A percentile compares a stretch with the other conserved stretches of the same genome.
These are phyloP conservation scores for Eretmochelys imbricata DNA, from an alignment of 2,113 vertebrate species.

Conservation along the genomic window DNA sequence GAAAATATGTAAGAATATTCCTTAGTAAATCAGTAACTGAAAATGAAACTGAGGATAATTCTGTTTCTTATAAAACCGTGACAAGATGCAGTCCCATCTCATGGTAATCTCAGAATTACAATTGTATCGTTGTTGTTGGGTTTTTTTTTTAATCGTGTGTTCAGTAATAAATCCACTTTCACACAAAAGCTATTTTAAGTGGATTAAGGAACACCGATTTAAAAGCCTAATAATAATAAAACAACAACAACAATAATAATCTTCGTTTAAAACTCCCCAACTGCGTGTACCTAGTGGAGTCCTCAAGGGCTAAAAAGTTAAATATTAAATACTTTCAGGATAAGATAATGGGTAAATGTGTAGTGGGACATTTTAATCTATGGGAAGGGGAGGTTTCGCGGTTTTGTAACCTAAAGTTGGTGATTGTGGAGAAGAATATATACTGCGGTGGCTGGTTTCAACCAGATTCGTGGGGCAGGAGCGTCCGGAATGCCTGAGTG, in stretches of 20 bases:
- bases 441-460: constrained; percentile 15
- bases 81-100: not conserved
- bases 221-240: too few relatives aligned
- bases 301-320: constrained; percentile 38
- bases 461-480: not conserved
- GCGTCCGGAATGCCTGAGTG: not conserved
- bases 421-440: constrained; percentile 17
- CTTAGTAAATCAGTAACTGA: not conserved
- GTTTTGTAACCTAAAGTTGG: constrained; percentile 19
- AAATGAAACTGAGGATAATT: not conserved
- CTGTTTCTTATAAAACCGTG: not conserved
- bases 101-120: not conserved
- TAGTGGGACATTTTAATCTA: constrained; percentile 4
- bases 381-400: not conserved
- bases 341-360: constrained; percentile 22
- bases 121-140: not conserved
- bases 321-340: constrained; percentile 59
- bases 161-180: not conserved
- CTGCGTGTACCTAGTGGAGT: too few relatives aligned
- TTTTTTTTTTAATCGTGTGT: not conserved
- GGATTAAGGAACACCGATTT: not conserved
- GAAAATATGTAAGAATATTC: not conserved
- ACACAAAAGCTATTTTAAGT: not conserved
- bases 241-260: too few relatives aligned
- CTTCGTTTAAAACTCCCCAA: not conserved